Percentiles rank a stretch among this genome's conserved stretches.
phyloP scores from a whole-genome alignment of 2,888 invertebrate genomes.

The Sthenelais limicola region DNA sequence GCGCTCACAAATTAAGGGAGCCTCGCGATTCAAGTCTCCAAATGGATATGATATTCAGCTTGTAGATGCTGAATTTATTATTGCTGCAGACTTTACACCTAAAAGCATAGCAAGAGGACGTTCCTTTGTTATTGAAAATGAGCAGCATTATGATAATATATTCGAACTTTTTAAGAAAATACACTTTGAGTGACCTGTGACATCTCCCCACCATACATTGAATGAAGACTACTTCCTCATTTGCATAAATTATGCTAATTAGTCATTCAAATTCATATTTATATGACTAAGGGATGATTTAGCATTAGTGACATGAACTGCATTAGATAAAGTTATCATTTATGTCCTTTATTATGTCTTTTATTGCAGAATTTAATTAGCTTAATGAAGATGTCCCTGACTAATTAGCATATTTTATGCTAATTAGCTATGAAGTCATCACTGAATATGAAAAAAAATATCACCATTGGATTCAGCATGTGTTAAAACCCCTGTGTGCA shows the following conservation, averaged over 20 bases:
- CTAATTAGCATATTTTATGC: background rate
- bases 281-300: no score
- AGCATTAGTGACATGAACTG: no score
- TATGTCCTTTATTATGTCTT: no score
- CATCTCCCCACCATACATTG: no score
- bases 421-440: background rate
- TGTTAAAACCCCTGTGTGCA: background rate
- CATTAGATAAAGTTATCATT: no score
- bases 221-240: no score
- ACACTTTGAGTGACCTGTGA: no score
- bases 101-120: background rate
- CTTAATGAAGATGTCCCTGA: background rate
- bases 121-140: background rate
- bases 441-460: background rate
- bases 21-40: background rate
- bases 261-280: no score
- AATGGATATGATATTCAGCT: slow-evolving; percentile 1
- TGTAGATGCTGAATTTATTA: background rate
- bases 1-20: background rate
- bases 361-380: no score
- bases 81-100: background rate
- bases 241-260: no score
- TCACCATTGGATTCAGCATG: background rate
- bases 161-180: background rate
- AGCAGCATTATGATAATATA: background rate